Conservation (phyloP, 2,888 invertebrate genomes). For the Diarsia dahlii region DNA sequence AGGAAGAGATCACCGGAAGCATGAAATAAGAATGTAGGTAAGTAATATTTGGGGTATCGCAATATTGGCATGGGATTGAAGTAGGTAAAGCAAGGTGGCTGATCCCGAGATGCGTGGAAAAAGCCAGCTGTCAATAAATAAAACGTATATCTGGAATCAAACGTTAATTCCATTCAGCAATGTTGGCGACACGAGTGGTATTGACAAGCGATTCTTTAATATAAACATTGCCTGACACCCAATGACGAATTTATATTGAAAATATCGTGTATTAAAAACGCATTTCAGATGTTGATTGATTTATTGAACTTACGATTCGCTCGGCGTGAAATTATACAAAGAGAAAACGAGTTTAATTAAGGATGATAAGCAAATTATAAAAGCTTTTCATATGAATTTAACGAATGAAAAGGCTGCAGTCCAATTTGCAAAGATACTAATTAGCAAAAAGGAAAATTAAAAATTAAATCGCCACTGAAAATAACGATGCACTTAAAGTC, state of each 20-base stretch:
- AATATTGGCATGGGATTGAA: conserved; percentile 54
- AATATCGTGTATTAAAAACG: conserved; percentile 39
- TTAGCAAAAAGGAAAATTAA: conserved; percentile 55
- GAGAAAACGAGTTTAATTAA: background rate
- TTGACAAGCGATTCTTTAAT: conserved; percentile 67
- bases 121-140: conserved; percentile 70
- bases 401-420: conserved; percentile 43
- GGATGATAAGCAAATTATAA: conserved; percentile 27
- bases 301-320: conserved; percentile 5
- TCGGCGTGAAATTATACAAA: background rate
- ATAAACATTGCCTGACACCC: conserved; percentile 55
- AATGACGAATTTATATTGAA: conserved; percentile 57
- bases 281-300: conserved; percentile 36
- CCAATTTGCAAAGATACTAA: conserved; percentile 57
- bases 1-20: conserved; percentile 27
- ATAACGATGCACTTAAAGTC: conserved; percentile 63
- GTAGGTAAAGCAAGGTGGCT: conserved; percentile 64
- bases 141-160: conserved; percentile 65
- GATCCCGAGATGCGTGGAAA: conserved; percentile 58
- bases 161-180: conserved; percentile 60
- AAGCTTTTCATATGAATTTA: conserved; percentile 5
- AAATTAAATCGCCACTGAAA: conserved; percentile 58
- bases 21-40: conserved; percentile 28
- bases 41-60: conserved; percentile 52
- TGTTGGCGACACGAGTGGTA: conserved; percentile 65